phyloP scores from a whole-genome alignment of 2,797 vertebrate species.

The Gallinago stenura region DNA sequence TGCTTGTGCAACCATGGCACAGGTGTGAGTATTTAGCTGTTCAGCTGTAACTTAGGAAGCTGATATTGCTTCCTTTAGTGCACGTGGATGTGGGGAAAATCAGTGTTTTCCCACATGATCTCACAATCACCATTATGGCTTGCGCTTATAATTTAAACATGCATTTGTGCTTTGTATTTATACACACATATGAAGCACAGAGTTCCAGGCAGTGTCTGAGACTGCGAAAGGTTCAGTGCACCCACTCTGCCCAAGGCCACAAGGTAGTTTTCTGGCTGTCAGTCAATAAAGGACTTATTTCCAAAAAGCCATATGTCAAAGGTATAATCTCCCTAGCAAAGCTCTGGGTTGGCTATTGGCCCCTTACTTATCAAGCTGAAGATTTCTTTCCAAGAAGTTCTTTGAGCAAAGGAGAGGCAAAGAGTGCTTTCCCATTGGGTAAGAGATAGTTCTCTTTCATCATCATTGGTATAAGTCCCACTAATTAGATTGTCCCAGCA shows the following conservation, averaged over 20 bases:
- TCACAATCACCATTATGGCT: neutral
- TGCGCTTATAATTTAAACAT: neutral
- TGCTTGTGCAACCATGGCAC: neutral
- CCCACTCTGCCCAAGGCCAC: neutral
- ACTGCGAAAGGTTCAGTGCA: neutral
- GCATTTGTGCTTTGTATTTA: neutral
- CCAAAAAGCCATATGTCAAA: neutral
- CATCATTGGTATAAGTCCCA: neutral
- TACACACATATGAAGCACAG: fast-evolving
- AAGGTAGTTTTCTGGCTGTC: neutral
- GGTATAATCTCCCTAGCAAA: neutral
- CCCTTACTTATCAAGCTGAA: neutral
- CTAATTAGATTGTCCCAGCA: neutral
- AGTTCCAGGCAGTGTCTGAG: fast-evolving
- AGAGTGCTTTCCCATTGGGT: neutral
- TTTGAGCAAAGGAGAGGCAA: neutral
- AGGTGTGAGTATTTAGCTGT: neutral
- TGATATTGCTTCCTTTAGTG: fast-evolving
- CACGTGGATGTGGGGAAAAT: fast-evolving
- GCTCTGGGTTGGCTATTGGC: neutral
- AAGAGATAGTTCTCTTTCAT: neutral
- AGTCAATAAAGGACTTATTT: neutral
- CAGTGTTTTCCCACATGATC: neutral
- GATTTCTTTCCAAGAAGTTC: neutral
- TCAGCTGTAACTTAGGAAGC: neutral